These are phyloP conservation scores for Ptilorrhoa leucosticta DNA, from an alignment of 2,113 vertebrate genomes.

Conservation along the genomic window DNA sequence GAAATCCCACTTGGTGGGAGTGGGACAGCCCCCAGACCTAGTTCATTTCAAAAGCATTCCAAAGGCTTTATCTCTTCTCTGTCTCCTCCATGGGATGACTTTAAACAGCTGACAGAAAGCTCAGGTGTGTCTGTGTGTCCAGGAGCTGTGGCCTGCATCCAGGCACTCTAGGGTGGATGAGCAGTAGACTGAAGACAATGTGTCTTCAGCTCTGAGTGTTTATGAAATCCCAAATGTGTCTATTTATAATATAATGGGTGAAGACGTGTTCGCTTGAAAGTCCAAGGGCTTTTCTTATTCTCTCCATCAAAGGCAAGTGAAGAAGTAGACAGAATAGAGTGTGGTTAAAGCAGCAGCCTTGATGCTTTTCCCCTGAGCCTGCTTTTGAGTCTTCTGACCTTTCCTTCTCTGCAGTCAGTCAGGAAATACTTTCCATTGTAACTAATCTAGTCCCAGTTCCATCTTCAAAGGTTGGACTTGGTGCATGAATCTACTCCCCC, in stretches of 20 bases:
- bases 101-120: background rate
- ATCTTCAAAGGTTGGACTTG: background rate
- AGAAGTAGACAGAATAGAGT: background rate
- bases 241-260: conserved; percentile 26
- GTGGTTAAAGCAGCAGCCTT: conserved; percentile 44
- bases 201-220: background rate
- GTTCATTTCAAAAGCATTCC: background rate
- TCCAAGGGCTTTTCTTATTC: conserved; percentile 31
- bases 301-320: conserved; percentile 11
- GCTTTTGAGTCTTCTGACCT: conserved; percentile 46
- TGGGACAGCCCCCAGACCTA: background rate
- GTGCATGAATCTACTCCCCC: background rate
- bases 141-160: background rate
- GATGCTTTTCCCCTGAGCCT: conserved; percentile 29
- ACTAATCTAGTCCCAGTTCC: conserved; percentile 20
- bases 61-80: background rate
- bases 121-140: background rate
- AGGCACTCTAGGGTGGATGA: background rate
- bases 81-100: background rate
- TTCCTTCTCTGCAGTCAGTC: background rate
- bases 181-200: background rate
- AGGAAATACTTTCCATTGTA: conserved; percentile 30
- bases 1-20: background rate
- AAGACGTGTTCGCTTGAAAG: background rate
- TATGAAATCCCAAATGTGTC: background rate